Evolutionary conservation across 2,888 invertebrate genomes (phyloP).

Genomic region (Heteromurus nitidus): DNA sequence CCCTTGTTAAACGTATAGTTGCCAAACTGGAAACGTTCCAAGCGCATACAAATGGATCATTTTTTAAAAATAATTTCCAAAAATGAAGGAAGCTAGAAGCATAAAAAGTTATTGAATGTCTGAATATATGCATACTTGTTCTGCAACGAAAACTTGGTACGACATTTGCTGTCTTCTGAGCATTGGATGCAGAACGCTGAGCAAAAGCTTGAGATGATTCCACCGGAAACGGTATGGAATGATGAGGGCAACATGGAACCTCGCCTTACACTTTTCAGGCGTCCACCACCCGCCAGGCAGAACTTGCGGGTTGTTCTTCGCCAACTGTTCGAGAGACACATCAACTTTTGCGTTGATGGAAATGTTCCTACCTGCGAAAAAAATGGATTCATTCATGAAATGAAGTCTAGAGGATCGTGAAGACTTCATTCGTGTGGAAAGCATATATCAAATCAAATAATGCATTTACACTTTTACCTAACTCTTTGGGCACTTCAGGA

Average conservation of each 20-base stretch:
- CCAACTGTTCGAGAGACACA: conserved; percentile 54
- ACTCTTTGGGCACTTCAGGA: conserved; percentile 57
- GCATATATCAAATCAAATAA: too few species aligned
- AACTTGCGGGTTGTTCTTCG: conserved; percentile 56
- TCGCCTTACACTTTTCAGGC: conserved; percentile 85
- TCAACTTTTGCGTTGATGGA: conserved; percentile 62
- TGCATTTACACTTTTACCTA: conserved; percentile 60
- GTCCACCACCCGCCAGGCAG: conserved; percentile 85
- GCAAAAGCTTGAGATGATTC: conserved; percentile 76
- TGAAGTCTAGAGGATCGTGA: not conserved
- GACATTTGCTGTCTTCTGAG: conserved; percentile 77
- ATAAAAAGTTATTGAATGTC: too few species aligned
- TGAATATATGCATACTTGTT: too few species aligned
- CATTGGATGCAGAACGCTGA: conserved; percentile 77
- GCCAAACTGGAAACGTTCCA: conserved; percentile 73
- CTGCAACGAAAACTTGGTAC: conserved; percentile 78
- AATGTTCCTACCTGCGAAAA: conserved; percentile 65
- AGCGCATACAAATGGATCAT: too few species aligned
- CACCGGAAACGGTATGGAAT: conserved; percentile 72
- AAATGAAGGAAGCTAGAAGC: too few species aligned
- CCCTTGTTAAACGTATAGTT: conserved; percentile 75
- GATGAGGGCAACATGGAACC: conserved; percentile 81
- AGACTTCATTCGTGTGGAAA: too few species aligned
- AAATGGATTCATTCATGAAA: not conserved
- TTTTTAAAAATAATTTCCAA: too few species aligned